Conservation (phyloP, 1,140 invertebrate genomes). For the Helicoverpa armigera region DNA sequence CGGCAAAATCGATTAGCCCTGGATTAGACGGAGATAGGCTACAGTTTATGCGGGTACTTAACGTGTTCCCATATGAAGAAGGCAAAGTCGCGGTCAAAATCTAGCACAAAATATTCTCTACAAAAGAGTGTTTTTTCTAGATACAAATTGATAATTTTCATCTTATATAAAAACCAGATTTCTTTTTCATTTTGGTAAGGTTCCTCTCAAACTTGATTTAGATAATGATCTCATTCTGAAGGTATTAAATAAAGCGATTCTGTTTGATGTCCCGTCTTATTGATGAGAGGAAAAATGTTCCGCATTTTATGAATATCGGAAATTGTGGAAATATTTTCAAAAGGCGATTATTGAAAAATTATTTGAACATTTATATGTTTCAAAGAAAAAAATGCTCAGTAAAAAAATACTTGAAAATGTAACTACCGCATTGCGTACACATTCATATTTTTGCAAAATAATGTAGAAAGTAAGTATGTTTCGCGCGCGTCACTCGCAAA, state of each 20-base stretch:
- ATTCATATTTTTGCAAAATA: constrained; percentile 18
- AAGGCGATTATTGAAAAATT: background rate
- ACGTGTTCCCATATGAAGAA: too few species aligned
- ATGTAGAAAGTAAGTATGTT: constrained; percentile 11
- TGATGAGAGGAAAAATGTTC: constrained; percentile 40
- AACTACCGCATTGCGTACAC: background rate
- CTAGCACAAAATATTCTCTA: too few species aligned
- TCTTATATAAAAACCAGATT: background rate
- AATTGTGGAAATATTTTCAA: constrained; percentile 1
- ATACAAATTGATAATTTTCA: background rate
- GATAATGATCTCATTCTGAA: constrained; percentile 43
- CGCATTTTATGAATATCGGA: constrained; percentile 37
- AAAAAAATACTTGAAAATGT: background rate
- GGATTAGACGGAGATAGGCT: too few species aligned
- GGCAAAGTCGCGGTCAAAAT: too few species aligned
- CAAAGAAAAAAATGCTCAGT: background rate
- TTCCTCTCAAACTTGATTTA: constrained; percentile 35
- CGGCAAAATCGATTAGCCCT: too few species aligned
- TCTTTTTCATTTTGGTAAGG: constrained; percentile 2
- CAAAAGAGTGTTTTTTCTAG: background rate
- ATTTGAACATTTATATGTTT: background rate
- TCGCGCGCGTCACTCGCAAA: background rate
- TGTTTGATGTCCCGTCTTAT: constrained; percentile 39
- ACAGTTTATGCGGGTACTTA: too few species aligned
- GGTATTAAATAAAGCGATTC: constrained; percentile 39